A percentile compares a stretch with the other conserved stretches of the same genome.
phyloP scores from a whole-genome alignment of 2,888 invertebrate genomes.

The Darwinula stevensoni region DNA sequence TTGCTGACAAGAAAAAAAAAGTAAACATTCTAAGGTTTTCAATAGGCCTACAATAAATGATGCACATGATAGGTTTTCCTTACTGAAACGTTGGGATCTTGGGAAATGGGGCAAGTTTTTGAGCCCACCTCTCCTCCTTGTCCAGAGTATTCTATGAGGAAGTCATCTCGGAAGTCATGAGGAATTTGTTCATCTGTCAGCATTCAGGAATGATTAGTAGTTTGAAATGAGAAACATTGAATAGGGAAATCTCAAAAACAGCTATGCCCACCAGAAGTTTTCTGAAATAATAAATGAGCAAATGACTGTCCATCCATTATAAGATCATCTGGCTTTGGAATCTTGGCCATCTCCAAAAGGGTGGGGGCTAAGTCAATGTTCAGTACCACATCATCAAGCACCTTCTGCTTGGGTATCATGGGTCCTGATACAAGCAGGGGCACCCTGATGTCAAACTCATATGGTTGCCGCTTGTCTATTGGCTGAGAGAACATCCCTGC shows the following conservation, averaged over 20 bases:
- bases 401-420: slow-evolving; percentile 20
- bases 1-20: not conserved
- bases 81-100: too few relatives aligned
- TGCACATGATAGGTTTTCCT: too few relatives aligned
- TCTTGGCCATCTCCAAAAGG: slow-evolving; percentile 41
- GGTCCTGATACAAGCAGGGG: slow-evolving; percentile 56
- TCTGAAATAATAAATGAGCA: too few relatives aligned
- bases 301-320: too few relatives aligned
- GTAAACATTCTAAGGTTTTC: not conserved
- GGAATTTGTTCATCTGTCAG: too few relatives aligned
- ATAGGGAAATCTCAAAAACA: too few relatives aligned
- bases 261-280: too few relatives aligned
- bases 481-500: slow-evolving; percentile 62
- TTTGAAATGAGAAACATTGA: too few relatives aligned
- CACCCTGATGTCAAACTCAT: slow-evolving; percentile 60
- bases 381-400: slow-evolving; percentile 26
- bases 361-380: slow-evolving; percentile 63
- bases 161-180: slow-evolving; percentile 21
- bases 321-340: too few relatives aligned
- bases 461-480: slow-evolving; percentile 63
- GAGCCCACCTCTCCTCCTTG: slow-evolving; percentile 29
- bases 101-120: too few relatives aligned
- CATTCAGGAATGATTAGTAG: too few relatives aligned
- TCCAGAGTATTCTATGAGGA: slow-evolving; percentile 54
- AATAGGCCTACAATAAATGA: slow-evolving; percentile 5